These are phyloP conservation scores for Abrostola tripartita DNA, from an alignment of 2,888 invertebrate species.

Conservation along the genomic window DNA sequence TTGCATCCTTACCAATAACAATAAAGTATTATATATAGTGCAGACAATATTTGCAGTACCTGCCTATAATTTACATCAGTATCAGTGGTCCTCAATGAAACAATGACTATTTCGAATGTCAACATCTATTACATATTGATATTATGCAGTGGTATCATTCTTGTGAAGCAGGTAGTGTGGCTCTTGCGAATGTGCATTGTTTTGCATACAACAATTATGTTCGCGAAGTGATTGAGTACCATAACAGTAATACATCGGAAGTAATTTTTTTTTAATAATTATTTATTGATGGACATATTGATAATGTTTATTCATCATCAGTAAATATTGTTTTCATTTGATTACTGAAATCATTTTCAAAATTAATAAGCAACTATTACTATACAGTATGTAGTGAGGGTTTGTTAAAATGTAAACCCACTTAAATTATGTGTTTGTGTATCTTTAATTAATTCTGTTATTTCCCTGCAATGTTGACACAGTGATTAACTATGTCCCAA, in stretches of 20 bases:
- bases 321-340: not conserved
- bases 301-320: not conserved
- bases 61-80: not conserved
- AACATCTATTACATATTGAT: slow-evolving; percentile 18
- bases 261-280: not conserved
- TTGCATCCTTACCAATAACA: too few species aligned
- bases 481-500: too few species aligned
- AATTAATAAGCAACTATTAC: not conserved
- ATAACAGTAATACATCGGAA: slow-evolving; percentile 1
- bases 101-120: slow-evolving; percentile 16
- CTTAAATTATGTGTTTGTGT: too few species aligned
- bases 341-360: not conserved
- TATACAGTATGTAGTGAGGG: too few species aligned
- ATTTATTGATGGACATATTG: not conserved
- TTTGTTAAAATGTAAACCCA: too few species aligned
- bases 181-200: slow-evolving; percentile 50
- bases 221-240: slow-evolving; percentile 21
- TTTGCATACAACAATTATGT: slow-evolving; percentile 25
- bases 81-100: slow-evolving; percentile 8
- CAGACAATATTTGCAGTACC: not conserved
- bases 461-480: too few species aligned
- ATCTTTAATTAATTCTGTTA: too few species aligned
- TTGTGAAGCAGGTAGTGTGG: slow-evolving; percentile 23
- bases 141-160: slow-evolving; percentile 28
- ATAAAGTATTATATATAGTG: too few species aligned